phyloP scores from a whole-genome alignment of 2,888 invertebrate species.

The Diploptera punctata region DNA sequence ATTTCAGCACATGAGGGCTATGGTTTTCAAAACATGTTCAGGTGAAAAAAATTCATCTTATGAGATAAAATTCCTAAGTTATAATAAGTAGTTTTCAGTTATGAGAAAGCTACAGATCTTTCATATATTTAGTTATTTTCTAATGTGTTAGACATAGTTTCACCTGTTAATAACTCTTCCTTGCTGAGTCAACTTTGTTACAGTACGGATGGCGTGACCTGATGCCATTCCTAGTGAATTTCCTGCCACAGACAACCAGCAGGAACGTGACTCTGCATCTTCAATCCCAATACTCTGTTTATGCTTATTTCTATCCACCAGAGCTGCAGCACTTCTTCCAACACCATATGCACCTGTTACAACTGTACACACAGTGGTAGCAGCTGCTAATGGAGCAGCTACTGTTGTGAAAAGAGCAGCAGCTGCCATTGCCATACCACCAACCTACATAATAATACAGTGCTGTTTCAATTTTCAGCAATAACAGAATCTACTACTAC shows the following conservation, averaged over 20 bases:
- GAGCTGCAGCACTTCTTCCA: slow-evolving; percentile 4
- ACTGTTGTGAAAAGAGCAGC: slow-evolving; percentile 16
- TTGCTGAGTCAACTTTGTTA: slow-evolving; percentile 22
- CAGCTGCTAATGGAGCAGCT: slow-evolving; percentile 21
- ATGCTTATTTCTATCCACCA: slow-evolving; percentile 34
- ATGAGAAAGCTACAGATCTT: too few species aligned
- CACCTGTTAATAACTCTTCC: slow-evolving; percentile 23
- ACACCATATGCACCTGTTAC: slow-evolving; percentile 32
- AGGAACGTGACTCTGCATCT: slow-evolving; percentile 25
- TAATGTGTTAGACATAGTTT: too few species aligned
- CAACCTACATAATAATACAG: too few species aligned
- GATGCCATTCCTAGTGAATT: slow-evolving; percentile 34
- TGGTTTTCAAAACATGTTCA: too few species aligned
- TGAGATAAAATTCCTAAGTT: too few species aligned
- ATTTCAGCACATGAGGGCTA: too few species aligned
- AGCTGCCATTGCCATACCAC: slow-evolving; percentile 18
- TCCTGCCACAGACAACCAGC: slow-evolving; percentile 32
- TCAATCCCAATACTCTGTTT: slow-evolving; percentile 33
- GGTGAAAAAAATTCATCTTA: too few species aligned
- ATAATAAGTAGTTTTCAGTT: too few species aligned
- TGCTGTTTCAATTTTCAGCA: too few species aligned
- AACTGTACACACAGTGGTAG: slow-evolving; percentile 8
- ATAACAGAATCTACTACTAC: too few species aligned
- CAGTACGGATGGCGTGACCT: slow-evolving; percentile 3
- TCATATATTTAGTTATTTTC: too few species aligned